Evolutionary conservation across 2,888 invertebrate genomes (phyloP).

Genomic region (Dioctria rufipes): DNA sequence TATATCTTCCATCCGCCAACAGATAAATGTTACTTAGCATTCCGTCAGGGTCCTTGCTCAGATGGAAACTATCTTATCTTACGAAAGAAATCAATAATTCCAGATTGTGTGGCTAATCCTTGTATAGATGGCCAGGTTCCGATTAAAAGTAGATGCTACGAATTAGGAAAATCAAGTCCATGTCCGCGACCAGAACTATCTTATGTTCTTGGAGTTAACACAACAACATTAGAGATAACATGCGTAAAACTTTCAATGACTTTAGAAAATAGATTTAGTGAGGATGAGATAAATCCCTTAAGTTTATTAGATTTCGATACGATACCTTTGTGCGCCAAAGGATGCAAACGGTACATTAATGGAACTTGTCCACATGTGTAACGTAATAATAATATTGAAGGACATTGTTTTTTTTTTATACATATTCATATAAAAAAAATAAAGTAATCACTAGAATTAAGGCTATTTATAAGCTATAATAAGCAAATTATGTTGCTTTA

Average conservation of each 20-base stretch:
- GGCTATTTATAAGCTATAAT: neutral
- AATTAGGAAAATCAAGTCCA: conserved; percentile 64
- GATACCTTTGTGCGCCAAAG: conserved; percentile 64
- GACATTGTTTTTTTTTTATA: neutral
- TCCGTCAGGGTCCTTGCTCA: conserved; percentile 77
- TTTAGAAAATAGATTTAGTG: conserved; percentile 66
- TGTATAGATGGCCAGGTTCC: conserved; percentile 75
- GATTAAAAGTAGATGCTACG: conserved; percentile 66
- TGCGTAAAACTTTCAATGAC: conserved; percentile 72
- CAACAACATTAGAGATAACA: conserved; percentile 74
- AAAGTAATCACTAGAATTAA: conserved; percentile 2
- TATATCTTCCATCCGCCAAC: conserved; percentile 76
- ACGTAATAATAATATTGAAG: neutral
- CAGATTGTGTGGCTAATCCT: conserved; percentile 77
- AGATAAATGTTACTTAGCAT: conserved; percentile 77
- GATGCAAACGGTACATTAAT: conserved; percentile 63
- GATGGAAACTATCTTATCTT: conserved; percentile 74
- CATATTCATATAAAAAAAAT: neutral
- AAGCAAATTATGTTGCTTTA: neutral
- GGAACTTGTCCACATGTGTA: conserved; percentile 62
- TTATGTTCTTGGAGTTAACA: conserved; percentile 76
- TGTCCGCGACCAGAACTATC: conserved; percentile 68
- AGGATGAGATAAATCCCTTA: conserved; percentile 58
- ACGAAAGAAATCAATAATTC: conserved; percentile 72
- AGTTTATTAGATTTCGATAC: conserved; percentile 56